Base-by-base conservation (phyloP, 1,140 invertebrate species). In the Leptinotarsa lineolata region DNA sequence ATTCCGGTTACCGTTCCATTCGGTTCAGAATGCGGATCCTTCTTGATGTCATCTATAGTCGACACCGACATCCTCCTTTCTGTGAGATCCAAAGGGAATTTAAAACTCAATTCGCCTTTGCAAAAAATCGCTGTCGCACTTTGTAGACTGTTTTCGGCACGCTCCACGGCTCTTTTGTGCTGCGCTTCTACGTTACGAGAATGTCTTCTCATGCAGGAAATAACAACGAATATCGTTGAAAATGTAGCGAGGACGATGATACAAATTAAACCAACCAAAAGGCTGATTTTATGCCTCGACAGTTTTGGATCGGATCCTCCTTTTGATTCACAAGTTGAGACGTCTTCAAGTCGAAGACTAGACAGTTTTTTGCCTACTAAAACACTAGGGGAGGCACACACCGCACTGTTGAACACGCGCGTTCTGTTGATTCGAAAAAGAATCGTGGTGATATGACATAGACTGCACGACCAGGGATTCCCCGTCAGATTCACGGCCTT, bases 391-490 rank as follows among this genome's bases (percentile, higher is more conserved):
- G 78, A 79, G 73, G 79, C 77, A 76, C 85, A 85, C 5, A 76
- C 75, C n/a, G 80, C 69, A 61, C 80, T 77, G 60, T 68, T 61
- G 63, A 82, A 79, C 12, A 81, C 24, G 39, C 65, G 64, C 6
- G 87, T 85, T 16, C 85, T 86, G 70, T 86, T 74, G 82, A 83
- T 13, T 87, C 80, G 77, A 20, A 78, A 80, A 46, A 82, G 67
- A 85, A 90, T 87, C 2, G 85, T 83, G 16, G 81, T 85, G 15
- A 87, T 87, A 66, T 88, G 86, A 78, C 91, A 92, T 76, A 88
- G 84, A 79, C 91, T 88, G 81, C 91, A 92, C 4, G 85, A 84
- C 90, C 90, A 92, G 4, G 87, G 87, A 82, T 92, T 92, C 20
- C 86, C 87, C 11, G 87, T 83, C 63, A 92, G 78, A 76, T 87